Base-by-base conservation (phyloP, 2,113 vertebrate species). In the Dicerorhinus sumatrensis region DNA sequence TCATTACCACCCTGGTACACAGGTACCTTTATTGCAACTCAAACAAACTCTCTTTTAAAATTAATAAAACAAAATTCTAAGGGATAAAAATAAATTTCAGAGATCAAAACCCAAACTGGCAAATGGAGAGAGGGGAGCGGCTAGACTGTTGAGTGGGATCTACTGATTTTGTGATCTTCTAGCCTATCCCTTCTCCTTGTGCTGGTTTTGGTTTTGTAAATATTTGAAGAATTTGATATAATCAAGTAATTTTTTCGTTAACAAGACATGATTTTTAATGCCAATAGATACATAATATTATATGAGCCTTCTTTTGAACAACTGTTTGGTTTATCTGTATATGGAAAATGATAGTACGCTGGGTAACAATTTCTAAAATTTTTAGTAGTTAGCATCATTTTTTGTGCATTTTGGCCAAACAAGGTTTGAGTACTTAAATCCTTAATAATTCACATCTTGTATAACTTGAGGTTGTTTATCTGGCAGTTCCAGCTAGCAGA, bases 71-170 rank as follows among this genome's bases (percentile, higher is more conserved):
- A 81, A 48, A 73, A 83, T 90, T 95, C 51, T 54, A 85, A 62
- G 58, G 51, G 29, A 69, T 92, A 92, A 93, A 91, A 91, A 94
- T 77, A 80, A 94, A 93, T 86, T 89, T 70, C 29, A 79, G 93
- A 87, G 31, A 62, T 92, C 16, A 87, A 86, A 97, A 72, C 33
- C 21, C 23, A 82, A 92, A 65, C 67, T 83, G 56, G 14, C 87
- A 95, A 75, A 87, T 94, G 79, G 70, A 60, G 72, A 75, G n/a
- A 8, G 20, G 56, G 69, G 2, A 12, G 14, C 7, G 20, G 33
- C 58, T 48, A 65, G 21, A 92, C 60, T 73, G 3, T 56, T 83
- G 11, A 60, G 4, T 63, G 33, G 27, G 13, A 48, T 89, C 36
- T 94, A 0, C 87, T 73, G n/a, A 36, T 91, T 77, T 62, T 80